These are phyloP conservation scores for Ranitomeya imitator DNA, from an alignment of 2,113 vertebrate genomes.

Conservation along the genomic window DNA sequence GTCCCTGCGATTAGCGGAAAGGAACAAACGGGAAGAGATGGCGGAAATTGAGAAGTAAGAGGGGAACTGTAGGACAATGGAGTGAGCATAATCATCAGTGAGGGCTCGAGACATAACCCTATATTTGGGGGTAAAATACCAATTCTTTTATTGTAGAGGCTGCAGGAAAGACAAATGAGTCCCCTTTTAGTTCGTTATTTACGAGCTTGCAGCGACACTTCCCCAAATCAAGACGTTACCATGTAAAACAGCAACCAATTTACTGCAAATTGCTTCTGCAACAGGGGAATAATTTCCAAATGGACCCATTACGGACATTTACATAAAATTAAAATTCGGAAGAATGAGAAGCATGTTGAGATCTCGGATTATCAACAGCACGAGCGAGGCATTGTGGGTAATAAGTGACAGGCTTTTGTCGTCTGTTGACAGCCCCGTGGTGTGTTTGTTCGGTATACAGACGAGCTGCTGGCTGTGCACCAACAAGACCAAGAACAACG, in stretches of 20 bases:
- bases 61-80: neutral
- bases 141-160: neutral
- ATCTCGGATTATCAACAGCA: neutral
- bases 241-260: slow-evolving; percentile 47
- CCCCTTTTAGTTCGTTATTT: slow-evolving; percentile 21
- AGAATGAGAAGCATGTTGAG: slow-evolving; percentile 33
- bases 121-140: neutral
- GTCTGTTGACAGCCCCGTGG: neutral
- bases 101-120: neutral
- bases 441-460: slow-evolving; percentile 6
- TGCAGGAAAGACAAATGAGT: neutral
- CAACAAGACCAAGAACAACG: slow-evolving; percentile 15
- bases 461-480: neutral
- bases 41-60: neutral
- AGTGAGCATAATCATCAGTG: neutral
- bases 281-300: slow-evolving; percentile 54
- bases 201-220: neutral
- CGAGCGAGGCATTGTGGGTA: slow-evolving; percentile 27
- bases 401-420: slow-evolving; percentile 13
- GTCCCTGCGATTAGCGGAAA: slow-evolving; percentile 35
- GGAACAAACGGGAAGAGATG: slow-evolving; percentile 17
- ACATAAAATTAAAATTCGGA: slow-evolving; percentile 48
- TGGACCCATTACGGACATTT: slow-evolving; percentile 52
- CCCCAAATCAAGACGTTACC: slow-evolving; percentile 32
- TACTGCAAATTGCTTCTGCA: slow-evolving; percentile 50